Evolutionary conservation across 2,113 vertebrate genomes (phyloP).

Genomic region (Chloroceryle aenea): DNA sequence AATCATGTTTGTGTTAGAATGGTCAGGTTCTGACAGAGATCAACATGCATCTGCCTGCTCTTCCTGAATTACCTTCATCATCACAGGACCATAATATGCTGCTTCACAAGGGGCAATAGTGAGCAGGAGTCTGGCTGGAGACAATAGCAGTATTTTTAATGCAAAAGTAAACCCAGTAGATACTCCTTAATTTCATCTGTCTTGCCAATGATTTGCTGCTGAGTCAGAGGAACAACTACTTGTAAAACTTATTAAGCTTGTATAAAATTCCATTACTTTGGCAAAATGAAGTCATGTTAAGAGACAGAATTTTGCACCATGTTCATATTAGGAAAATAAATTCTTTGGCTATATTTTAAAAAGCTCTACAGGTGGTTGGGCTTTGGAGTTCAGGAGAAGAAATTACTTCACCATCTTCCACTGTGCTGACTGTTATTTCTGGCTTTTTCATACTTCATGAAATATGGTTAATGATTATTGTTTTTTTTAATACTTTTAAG

Average conservation of each 20-base stretch:
- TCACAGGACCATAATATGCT: neutral
- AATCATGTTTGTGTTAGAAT: neutral
- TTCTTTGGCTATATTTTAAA: slow-evolving; percentile 40
- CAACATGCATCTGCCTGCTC: neutral
- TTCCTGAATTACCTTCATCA: neutral
- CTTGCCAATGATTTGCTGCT: neutral
- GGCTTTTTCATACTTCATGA: slow-evolving; percentile 53
- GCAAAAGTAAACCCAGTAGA: neutral
- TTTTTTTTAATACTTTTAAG: slow-evolving; percentile 66
- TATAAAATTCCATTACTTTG: slow-evolving; percentile 22
- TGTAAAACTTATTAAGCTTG: slow-evolving; percentile 1
- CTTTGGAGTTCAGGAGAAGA: slow-evolving; percentile 58
- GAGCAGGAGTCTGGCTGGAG: neutral
- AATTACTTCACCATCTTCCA: slow-evolving; percentile 73
- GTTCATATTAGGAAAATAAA: slow-evolving; percentile 63
- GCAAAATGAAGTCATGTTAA: slow-evolving; percentile 1
- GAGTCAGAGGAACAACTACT: neutral
- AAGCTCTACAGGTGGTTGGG: slow-evolving; percentile 73
- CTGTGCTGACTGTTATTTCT: slow-evolving; percentile 73
- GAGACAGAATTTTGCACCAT: slow-evolving; percentile 22
- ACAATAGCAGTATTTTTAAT: neutral
- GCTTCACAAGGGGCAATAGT: neutral
- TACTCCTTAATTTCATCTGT: neutral
- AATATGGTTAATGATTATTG: slow-evolving; percentile 78
- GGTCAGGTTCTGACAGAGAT: neutral